A percentile compares a stretch with the other conserved stretches of the same genome.
These are phyloP conservation scores for Esox lucius DNA, from an alignment of 2,797 vertebrate species.

Conservation along the genomic window DNA sequence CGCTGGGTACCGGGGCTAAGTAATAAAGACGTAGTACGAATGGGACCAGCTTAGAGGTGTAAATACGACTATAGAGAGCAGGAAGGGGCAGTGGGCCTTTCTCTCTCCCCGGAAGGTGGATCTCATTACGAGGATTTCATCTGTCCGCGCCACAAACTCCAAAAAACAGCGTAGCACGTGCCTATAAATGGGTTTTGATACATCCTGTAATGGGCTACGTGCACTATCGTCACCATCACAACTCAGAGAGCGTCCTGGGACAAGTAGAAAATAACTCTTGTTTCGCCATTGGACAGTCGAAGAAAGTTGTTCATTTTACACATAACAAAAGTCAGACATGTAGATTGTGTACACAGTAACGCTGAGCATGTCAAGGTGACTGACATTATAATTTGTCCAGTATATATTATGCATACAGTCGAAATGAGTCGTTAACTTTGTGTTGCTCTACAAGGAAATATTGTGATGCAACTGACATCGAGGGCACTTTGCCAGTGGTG, in stretches of 20 bases:
- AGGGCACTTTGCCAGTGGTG: slow-evolving; percentile 17
- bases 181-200: slow-evolving; percentile 79
- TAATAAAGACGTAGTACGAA: slow-evolving; percentile 77
- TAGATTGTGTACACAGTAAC: slow-evolving; percentile 56
- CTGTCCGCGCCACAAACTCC: slow-evolving; percentile 63
- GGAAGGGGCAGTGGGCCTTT: slow-evolving; percentile 52
- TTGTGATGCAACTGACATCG: slow-evolving; percentile 19
- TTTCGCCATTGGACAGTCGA: slow-evolving; percentile 49
- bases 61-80: slow-evolving; percentile 51
- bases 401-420: slow-evolving; percentile 35
- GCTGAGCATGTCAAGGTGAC: slow-evolving; percentile 47
- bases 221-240: slow-evolving; percentile 35
- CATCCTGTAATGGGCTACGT: slow-evolving; percentile 68
- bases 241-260: slow-evolving; percentile 46
- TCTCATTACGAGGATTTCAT: slow-evolving; percentile 80
- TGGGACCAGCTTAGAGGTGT: slow-evolving; percentile 71
- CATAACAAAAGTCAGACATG: slow-evolving; percentile 45
- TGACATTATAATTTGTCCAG: slow-evolving; percentile 36
- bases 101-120: slow-evolving; percentile 68
- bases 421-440: slow-evolving; percentile 39
- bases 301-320: slow-evolving; percentile 54
- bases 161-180: slow-evolving; percentile 75
- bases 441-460: slow-evolving; percentile 33
- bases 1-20: slow-evolving; percentile 74
- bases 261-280: slow-evolving; percentile 19